Percentiles rank a stretch among this genome's conserved stretches.
phyloP scores from a whole-genome alignment of 2,797 vertebrate species.

The Vireo griseus region DNA sequence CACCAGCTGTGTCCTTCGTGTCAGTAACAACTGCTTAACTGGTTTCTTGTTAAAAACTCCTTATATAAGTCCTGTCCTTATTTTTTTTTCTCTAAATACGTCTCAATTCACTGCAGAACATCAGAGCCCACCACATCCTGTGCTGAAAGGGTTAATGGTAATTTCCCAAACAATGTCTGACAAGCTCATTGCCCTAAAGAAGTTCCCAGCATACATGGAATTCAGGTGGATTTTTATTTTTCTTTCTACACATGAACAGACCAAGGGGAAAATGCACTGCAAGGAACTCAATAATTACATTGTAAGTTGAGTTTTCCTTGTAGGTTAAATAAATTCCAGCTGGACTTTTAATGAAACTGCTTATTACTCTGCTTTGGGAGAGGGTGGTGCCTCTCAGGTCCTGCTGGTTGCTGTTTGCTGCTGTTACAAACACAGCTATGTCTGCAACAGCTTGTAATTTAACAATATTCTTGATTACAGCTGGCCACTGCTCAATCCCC shows the following conservation, averaged over 20 bases:
- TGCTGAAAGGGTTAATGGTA: neutral
- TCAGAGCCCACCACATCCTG: neutral
- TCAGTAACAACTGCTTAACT: neutral
- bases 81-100: neutral
- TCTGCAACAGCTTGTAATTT: conserved; percentile 25
- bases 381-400: neutral
- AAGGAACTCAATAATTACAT: neutral
- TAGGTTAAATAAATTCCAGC: neutral
- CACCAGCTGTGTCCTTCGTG: neutral
- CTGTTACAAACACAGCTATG: neutral
- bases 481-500: neutral
- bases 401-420: neutral
- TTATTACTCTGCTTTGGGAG: neutral
- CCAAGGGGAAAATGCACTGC: neutral
- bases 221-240: neutral
- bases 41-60: neutral
- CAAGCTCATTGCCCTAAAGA: neutral
- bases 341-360: neutral
- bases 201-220: neutral
- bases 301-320: neutral
- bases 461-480: conserved; percentile 34
- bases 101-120: neutral
- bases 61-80: neutral
- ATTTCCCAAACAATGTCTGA: neutral
- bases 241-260: neutral